These are phyloP conservation scores for Rhagium mordax DNA, from an alignment of 2,888 invertebrate genomes.

Conservation along the genomic window DNA sequence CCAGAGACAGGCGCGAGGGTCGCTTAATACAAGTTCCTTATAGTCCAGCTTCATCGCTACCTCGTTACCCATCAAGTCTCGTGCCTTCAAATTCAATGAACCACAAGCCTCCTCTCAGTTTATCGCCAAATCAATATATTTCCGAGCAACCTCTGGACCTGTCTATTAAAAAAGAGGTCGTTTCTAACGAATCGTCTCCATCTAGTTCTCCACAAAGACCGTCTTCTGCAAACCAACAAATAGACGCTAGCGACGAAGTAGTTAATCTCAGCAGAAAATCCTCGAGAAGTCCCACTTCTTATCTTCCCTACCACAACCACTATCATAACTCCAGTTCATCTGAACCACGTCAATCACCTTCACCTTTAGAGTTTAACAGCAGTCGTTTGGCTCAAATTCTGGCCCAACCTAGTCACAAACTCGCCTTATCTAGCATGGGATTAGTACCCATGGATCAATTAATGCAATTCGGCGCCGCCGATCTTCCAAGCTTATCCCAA, in stretches of 20 bases:
- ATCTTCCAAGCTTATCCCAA: constrained; percentile 75
- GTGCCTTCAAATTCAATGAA: constrained; percentile 44
- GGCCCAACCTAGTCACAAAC: constrained; percentile 68
- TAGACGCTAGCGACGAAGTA: constrained; percentile 80
- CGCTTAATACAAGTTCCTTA: constrained; percentile 71
- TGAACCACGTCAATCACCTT: constrained; percentile 66
- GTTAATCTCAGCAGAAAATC: constrained; percentile 85
- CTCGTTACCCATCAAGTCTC: constrained; percentile 43
- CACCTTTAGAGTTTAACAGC: constrained; percentile 70
- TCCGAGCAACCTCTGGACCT: constrained; percentile 91
- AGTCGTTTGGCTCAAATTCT: constrained; percentile 71
- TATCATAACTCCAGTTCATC: constrained; percentile 77
- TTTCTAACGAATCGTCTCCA: constrained; percentile 74
- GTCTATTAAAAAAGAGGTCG: constrained; percentile 83
- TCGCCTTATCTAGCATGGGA: constrained; percentile 66
- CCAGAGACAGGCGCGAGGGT: constrained; percentile 85
- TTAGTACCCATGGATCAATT: constrained; percentile 80
- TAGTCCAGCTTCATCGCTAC: constrained; percentile 63
- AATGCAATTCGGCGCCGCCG: constrained; percentile 73
- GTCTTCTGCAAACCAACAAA: constrained; percentile 75
- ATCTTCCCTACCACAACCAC: constrained; percentile 66
- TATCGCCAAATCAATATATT: constrained; percentile 53
- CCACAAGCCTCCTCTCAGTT: constrained; percentile 32
- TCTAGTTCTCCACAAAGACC: constrained; percentile 77
- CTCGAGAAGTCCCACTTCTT: constrained; percentile 75